Base-by-base conservation (phyloP, 2,888 invertebrate genomes). In the Camponotus fellah region DNA sequence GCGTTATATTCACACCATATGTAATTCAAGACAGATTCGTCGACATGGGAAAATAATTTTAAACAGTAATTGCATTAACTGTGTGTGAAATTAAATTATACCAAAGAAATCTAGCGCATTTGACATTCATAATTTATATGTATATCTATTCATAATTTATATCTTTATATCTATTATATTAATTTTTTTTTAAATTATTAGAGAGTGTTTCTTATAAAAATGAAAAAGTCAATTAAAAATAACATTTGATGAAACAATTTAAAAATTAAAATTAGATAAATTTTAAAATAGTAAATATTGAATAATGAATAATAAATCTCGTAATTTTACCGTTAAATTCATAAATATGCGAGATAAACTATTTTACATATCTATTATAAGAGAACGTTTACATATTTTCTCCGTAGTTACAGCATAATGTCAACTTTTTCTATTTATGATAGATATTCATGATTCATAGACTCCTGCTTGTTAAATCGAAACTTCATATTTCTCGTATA, bases 21-120 rank as follows among this genome's bases (percentile, higher is more conserved):
- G 17, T 90, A 83, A 90, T 84, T 74, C 68, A 65, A 85, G 83
- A 77, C 87, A 89, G 77, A 86, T 66, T 49, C 34, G 3, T 65
- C 26, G 84, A 43, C 83, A 34, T 88, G 87, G 58, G 83, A 88
- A 62, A 84, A 8, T 65, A 6, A 12, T 12, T 34, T 12, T 4
- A 10, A 9, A 8, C 10, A 32, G 56, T 32, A 71, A 56, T 62
- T 37, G 21, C 40, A 49, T 60, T 62, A 60, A 26, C 17, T 49
- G 40, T 56, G 14, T 56, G 10, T 14, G 3, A 58, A 43, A 32
- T 26, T 14, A 65, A 65, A 40, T 65, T 76, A 46, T 17, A 37
- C 9, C n/a, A 12, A 26, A 34, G 32, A 76, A 66, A 26, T 10
- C 17, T 21, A 14, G 4, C 6, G 0, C 1, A 10, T 64, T 66